phyloP scores from a whole-genome alignment of 2,113 vertebrate species.

The Cyphomyrus plagiostoma region DNA sequence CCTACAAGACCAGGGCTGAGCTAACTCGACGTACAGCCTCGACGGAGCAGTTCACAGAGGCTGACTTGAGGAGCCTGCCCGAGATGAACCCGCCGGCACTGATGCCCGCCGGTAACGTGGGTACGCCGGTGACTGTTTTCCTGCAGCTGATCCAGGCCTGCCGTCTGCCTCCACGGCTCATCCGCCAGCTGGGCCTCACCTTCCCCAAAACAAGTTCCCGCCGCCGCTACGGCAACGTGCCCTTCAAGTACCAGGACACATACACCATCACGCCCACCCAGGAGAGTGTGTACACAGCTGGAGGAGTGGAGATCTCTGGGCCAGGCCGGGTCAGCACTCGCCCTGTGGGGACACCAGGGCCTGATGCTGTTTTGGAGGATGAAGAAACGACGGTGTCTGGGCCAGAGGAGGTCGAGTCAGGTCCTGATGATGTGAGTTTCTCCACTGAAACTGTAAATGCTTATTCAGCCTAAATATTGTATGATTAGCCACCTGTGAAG shows the following conservation, averaged over 20 bases:
- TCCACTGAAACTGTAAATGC: not conserved
- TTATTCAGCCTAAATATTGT: not conserved
- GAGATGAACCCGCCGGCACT: constrained; percentile 84
- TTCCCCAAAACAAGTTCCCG: constrained; percentile 78
- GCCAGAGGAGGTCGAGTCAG: constrained; percentile 48
- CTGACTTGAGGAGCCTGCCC: constrained; percentile 66
- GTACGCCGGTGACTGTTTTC: constrained; percentile 78
- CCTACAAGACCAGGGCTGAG: constrained; percentile 65
- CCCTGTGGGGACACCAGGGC: constrained; percentile 16
- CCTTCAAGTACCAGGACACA: constrained; percentile 69
- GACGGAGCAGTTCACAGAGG: constrained; percentile 57
- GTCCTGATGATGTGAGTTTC: constrained; percentile 75
- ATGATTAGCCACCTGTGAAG: not conserved
- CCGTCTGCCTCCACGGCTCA: constrained; percentile 78
- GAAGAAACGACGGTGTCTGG: constrained; percentile 21
- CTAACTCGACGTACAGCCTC: constrained; percentile 44
- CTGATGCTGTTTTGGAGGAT: constrained; percentile 28
- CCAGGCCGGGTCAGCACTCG: constrained; percentile 37
- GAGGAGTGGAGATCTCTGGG: constrained; percentile 73
- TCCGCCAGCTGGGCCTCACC: constrained; percentile 76
- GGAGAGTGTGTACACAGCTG: constrained; percentile 75
- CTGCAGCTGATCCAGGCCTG: constrained; percentile 86
- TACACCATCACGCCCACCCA: constrained; percentile 48
- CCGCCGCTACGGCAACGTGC: constrained; percentile 84
- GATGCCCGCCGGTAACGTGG: constrained; percentile 88